These are phyloP conservation scores for Netelia virgata DNA, from an alignment of 2,888 invertebrate species.

Conservation along the genomic window DNA sequence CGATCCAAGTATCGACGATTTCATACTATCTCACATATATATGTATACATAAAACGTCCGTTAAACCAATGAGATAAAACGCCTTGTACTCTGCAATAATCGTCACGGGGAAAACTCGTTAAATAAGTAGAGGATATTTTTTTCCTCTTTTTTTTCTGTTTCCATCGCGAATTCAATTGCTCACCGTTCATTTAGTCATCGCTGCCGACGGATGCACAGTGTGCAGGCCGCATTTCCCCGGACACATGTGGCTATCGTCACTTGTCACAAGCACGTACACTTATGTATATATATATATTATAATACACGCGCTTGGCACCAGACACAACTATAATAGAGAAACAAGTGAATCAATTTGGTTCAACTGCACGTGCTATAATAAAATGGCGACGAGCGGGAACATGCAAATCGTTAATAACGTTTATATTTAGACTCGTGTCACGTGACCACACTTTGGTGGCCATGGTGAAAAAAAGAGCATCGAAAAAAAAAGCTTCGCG, in stretches of 20 bases:
- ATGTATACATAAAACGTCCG: neutral
- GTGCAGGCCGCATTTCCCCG: slow-evolving; percentile 4
- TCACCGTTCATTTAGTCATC: slow-evolving; percentile 49
- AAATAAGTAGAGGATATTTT: neutral
- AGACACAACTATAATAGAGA: neutral
- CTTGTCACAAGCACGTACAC: slow-evolving; percentile 8
- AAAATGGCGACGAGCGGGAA: neutral
- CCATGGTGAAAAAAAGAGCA: neutral
- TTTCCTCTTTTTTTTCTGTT: slow-evolving; percentile 24
- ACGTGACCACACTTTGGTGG: slow-evolving; percentile 28
- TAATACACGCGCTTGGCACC: neutral
- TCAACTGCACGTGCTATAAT: slow-evolving; percentile 17
- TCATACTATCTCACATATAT: neutral
- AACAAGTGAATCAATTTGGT: slow-evolving; percentile 31
- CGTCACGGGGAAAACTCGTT: slow-evolving; percentile 8
- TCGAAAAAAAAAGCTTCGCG: neutral
- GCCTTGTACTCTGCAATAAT: neutral
- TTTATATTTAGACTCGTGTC: slow-evolving; percentile 15
- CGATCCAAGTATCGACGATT: neutral
- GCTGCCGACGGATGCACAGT: slow-evolving; percentile 50
- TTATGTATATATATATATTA: slow-evolving; percentile 1
- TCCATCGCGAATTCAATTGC: slow-evolving; percentile 53
- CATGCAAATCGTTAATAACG: neutral
- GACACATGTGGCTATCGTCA: slow-evolving; percentile 25
- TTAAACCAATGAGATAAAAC: neutral